Evolutionary conservation across 2,113 vertebrate species (phyloP), one percentile per base, ranked within the genome.

Genomic region (Etheostoma cragini): DNA sequence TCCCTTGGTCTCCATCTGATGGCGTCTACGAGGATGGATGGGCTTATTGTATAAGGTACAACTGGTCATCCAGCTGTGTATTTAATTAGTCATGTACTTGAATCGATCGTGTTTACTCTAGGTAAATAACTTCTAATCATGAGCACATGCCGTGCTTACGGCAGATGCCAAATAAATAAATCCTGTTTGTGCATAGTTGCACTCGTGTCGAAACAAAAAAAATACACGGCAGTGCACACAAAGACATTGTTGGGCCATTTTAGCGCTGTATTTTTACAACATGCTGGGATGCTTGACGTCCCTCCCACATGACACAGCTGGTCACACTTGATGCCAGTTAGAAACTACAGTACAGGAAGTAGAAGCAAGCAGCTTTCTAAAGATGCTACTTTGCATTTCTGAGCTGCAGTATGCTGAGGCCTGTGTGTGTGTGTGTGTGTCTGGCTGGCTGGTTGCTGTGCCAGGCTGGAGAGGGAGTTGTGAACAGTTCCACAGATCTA

Each of bases 401-500:
- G 74, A 67, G 64, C 79, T 61, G 45, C 73, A 76, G 78, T 33
- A 7, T 85, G 83, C 80, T 50, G 72, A 67, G 13, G 62, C 58
- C 64, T 81, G 74, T 21, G 50, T 78, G 47, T 69, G 58, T 61
- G 30, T 72, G 38, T 60, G 46, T 60, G 52, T 76, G 22, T 35
- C 60, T 79, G 71, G 86, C 73, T 84, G 75, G 64, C 72, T 66
- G 73, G 33, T 67, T 78, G 85, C 70, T 49, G 81, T 78, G 89
- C 84, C 73, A 81, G 82, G 63, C 61, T 83, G 77, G 78, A 82
- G 78, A 77, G 67, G 71, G 60, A 87, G 81, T 87, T 86, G 78
- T 83, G 84, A 90, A 76, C 78, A 80, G 79, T 91, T 93, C 89
- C 81, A 92, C 89, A 83, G 81, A 91, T 92, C 89, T 90, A 88